Conservation (phyloP, 2,797 vertebrate genomes). For the Clamator glandarius region DNA sequence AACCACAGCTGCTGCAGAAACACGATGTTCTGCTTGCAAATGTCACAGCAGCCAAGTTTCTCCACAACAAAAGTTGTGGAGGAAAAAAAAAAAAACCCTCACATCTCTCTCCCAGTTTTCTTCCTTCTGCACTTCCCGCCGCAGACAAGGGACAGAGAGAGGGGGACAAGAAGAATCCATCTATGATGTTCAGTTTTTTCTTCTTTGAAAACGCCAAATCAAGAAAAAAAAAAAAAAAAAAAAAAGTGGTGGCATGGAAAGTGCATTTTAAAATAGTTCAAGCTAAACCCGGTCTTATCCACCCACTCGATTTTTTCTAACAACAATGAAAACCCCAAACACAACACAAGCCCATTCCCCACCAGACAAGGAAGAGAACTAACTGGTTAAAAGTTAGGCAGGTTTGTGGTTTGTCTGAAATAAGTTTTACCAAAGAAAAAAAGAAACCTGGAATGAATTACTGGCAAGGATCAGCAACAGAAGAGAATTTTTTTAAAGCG, state of each 20-base stretch:
- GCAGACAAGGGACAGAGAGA: background rate
- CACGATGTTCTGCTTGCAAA: background rate
- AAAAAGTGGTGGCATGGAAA: background rate
- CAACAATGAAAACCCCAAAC: background rate
- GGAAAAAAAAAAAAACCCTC: no score
- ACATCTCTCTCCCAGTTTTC: background rate
- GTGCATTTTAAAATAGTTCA: background rate
- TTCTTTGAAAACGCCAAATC: background rate
- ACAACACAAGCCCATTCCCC: background rate
- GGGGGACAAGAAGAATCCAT: background rate
- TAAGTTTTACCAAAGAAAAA: background rate
- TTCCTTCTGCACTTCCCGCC: background rate
- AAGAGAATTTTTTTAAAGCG: background rate
- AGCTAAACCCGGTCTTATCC: background rate
- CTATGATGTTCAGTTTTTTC: background rate
- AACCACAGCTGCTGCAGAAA: conserved; percentile 8
- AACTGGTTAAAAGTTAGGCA: background rate
- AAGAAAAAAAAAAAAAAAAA: background rate
- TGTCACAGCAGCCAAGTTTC: background rate
- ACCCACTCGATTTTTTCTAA: background rate
- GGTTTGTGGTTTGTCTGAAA: background rate
- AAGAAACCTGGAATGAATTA: conserved; percentile 26
- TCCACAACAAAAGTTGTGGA: background rate
- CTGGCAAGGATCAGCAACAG: background rate
- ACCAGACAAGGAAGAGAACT: background rate